These are phyloP conservation scores for Brachylomia viminalis DNA, from an alignment of 2,888 invertebrate genomes.

Conservation along the genomic window DNA sequence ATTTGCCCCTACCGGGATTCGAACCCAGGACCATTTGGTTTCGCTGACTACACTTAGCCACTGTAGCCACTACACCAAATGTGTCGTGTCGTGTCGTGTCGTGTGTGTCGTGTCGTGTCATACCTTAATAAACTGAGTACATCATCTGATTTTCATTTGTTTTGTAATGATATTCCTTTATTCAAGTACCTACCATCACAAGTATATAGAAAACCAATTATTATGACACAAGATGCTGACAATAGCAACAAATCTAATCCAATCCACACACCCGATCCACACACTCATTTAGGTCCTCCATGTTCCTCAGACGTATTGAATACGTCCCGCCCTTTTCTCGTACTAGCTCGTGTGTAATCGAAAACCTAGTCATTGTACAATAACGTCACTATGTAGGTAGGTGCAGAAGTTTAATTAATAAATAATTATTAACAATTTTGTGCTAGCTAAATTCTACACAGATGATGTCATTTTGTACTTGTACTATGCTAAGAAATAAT, in stretches of 20 bases:
- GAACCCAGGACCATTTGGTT: no score
- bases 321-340: constrained; percentile 78
- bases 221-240: constrained; percentile 56
- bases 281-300: constrained; percentile 58
- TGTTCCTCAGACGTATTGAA: constrained; percentile 63
- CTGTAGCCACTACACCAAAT: no score
- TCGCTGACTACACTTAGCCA: no score
- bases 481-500: background rate
- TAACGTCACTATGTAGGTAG: constrained; percentile 29
- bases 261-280: constrained; percentile 59
- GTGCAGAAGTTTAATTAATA: constrained; percentile 22
- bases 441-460: background rate
- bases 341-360: constrained; percentile 75
- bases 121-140: background rate
- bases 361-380: constrained; percentile 74
- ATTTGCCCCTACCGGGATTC: no score
- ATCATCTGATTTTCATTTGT: background rate
- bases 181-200: background rate
- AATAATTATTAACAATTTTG: background rate
- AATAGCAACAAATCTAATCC: constrained; percentile 60
- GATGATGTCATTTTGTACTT: background rate
- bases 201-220: constrained; percentile 42
- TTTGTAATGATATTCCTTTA: background rate
- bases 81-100: no score
- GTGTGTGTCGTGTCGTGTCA: no score